Base-by-base conservation (phyloP, 2,113 vertebrate species). In the Lipotes vexillifer region DNA sequence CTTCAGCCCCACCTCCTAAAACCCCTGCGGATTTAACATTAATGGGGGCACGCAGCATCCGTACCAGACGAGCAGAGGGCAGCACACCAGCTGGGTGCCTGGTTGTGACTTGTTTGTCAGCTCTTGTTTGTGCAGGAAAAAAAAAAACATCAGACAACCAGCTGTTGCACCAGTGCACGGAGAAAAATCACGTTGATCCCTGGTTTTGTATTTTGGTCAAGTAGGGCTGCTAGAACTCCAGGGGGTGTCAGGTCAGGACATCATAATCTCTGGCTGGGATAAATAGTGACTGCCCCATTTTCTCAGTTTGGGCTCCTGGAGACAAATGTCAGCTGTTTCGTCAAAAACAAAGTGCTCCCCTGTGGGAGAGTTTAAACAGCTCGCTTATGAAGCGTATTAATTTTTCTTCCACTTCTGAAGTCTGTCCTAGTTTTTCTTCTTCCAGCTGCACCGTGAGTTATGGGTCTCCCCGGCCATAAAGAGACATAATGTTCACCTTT, bases 351-450 rank as follows among this genome's bases (percentile, higher is more conserved):
- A 96, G 80, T 29, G 52, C 41, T 93, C 59, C 78, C 93, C 88
- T 0, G 78, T 31, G 88, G 94, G 93, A 36, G 21, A 3, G 66
- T 66, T 69, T 44, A 33, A 81, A 27, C 93, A 31, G 69, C 86
- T 97, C 92, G 72, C 81, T 72, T 71, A 20, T 33, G 97, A 97
- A 93, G 96, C 88, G 38, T 65, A 89, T 86, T 66, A 17, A 96
- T 57, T 91, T 94, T 44, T 52, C 74, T 77, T 80, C 52, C 20
- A 4, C 20, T 20, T 31, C 77, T 14, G 88, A 78, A 81, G 46
- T 12, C 85, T 65, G 88, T 11, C 94, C 88, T 93, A 25, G 66
- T 88, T 96, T 89, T 75, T 55, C 61, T 80, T 69, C 68, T 80
- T 72, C 90, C 27, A 25, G 44, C 4, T 25, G 77, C 15, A 59